Evolutionary conservation across 2,888 invertebrate species (phyloP).

Genomic region (Drosophila mimetica): DNA sequence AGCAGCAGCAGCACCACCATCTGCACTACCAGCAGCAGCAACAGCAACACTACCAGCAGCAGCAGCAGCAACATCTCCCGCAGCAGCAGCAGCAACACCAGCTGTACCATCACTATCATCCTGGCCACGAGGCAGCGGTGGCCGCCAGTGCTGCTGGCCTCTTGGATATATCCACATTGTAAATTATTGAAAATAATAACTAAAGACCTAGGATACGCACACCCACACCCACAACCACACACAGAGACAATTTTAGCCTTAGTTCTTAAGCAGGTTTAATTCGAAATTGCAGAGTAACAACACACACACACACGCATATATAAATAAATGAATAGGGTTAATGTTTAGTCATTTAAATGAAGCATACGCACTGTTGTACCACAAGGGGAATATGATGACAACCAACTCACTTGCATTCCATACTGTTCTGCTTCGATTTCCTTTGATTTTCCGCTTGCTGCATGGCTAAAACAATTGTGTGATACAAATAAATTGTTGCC

Average conservation of each 20-base stretch:
- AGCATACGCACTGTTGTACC: slow-evolving; percentile 77
- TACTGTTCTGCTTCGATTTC: slow-evolving; percentile 20
- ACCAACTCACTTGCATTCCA: slow-evolving; percentile 50
- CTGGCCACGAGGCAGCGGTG: slow-evolving; percentile 64
- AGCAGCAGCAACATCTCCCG: slow-evolving; percentile 60
- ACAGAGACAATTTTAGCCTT: slow-evolving; percentile 70
- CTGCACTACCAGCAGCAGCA: slow-evolving; percentile 64
- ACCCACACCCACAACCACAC: slow-evolving; percentile 23
- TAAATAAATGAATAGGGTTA: slow-evolving; percentile 52
- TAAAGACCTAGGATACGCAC: slow-evolving; percentile 42
- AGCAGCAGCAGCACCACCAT: slow-evolving; percentile 53
- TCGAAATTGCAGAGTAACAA: slow-evolving; percentile 41
- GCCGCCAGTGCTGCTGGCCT: slow-evolving; percentile 77
- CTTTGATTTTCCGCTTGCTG: slow-evolving; percentile 35
- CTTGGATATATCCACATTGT: slow-evolving; percentile 84
- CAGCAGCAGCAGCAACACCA: slow-evolving; percentile 55
- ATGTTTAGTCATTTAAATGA: slow-evolving; percentile 63
- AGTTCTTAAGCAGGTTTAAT: slow-evolving; percentile 67
- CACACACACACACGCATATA: slow-evolving; percentile 8
- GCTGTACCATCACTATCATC: slow-evolving; percentile 73
- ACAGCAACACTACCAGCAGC: slow-evolving; percentile 50
- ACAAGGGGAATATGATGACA: slow-evolving; percentile 52
- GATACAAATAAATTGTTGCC: slow-evolving; percentile 72
- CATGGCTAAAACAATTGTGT: slow-evolving; percentile 68
- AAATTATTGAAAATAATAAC: slow-evolving; percentile 80